phyloP scores from a whole-genome alignment of 1,140 invertebrate genomes.

The Andricus grossulariae region DNA sequence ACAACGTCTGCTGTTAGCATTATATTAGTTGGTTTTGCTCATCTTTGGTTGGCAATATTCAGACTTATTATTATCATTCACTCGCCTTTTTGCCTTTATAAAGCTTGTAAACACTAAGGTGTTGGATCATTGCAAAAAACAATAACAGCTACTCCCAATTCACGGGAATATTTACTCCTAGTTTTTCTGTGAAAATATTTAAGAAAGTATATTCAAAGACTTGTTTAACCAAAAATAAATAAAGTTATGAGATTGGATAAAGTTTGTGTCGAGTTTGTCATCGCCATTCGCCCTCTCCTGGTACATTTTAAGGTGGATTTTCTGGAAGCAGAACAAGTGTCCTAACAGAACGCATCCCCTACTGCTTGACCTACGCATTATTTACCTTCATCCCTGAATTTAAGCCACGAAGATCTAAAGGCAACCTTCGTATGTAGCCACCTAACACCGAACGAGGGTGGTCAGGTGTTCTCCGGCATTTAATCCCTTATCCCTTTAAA shows the following conservation, averaged over 20 bases:
- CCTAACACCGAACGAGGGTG: slow-evolving; percentile 54
- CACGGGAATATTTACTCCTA: too few species aligned
- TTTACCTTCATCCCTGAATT: slow-evolving; percentile 58
- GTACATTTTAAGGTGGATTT: slow-evolving; percentile 31
- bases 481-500: slow-evolving; percentile 76
- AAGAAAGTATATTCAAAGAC: too few species aligned
- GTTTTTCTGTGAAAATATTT: too few species aligned
- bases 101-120: too few species aligned
- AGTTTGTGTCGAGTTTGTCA: slow-evolving; percentile 2
- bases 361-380: slow-evolving; percentile 43
- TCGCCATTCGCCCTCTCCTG: background rate
- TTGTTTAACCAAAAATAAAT: too few species aligned
- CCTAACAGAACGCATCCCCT: slow-evolving; percentile 38
- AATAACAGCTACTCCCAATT: too few species aligned
- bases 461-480: slow-evolving; percentile 66
- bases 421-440: slow-evolving; percentile 40
- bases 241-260: slow-evolving; percentile 14
- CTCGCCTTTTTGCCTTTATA: too few species aligned
- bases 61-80: too few species aligned
- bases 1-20: too few species aligned
- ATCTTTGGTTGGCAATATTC: too few species aligned
- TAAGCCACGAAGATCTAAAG: slow-evolving; percentile 65
- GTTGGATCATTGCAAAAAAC: too few species aligned
- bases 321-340: slow-evolving; percentile 23
- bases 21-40: too few species aligned